Conservation (phyloP, 2,888 invertebrate genomes). For the Acrobasis repandana region DNA sequence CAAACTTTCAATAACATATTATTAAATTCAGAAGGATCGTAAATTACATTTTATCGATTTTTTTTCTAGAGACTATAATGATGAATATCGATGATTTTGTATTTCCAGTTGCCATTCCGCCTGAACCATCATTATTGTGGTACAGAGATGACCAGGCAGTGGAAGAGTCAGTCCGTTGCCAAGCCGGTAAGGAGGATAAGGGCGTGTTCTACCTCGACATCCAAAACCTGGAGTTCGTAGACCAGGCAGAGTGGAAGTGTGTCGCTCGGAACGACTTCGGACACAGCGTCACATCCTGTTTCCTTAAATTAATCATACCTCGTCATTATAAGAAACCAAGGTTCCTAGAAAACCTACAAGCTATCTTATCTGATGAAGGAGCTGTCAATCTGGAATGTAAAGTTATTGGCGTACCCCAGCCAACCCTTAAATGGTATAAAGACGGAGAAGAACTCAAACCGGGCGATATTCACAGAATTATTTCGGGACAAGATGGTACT, state of each 20-base stretch:
- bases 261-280: slow-evolving; percentile 95
- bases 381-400: slow-evolving; percentile 96
- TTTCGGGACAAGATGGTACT: slow-evolving; percentile 94
- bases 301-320: slow-evolving; percentile 92
- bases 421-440: slow-evolving; percentile 95
- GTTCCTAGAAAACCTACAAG: slow-evolving; percentile 92
- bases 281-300: slow-evolving; percentile 93
- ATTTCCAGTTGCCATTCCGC: slow-evolving; percentile 87
- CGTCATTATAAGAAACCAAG: slow-evolving; percentile 94
- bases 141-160: slow-evolving; percentile 93
- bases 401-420: slow-evolving; percentile 95
- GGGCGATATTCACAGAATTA: slow-evolving; percentile 95
- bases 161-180: slow-evolving; percentile 86
- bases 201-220: slow-evolving; percentile 90
- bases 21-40: too few relatives aligned
- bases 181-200: slow-evolving; percentile 85
- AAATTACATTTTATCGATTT: too few relatives aligned
- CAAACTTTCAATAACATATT: too few relatives aligned
- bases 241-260: slow-evolving; percentile 97
- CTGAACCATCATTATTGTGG: slow-evolving; percentile 93
- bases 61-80: too few relatives aligned
- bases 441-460: slow-evolving; percentile 94
- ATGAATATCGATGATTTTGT: slow-evolving; percentile 13
- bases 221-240: slow-evolving; percentile 88
- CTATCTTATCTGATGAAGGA: slow-evolving; percentile 93